phyloP scores from a whole-genome alignment of 2,888 invertebrate genomes.

The Troglohyphantes excavatus region DNA sequence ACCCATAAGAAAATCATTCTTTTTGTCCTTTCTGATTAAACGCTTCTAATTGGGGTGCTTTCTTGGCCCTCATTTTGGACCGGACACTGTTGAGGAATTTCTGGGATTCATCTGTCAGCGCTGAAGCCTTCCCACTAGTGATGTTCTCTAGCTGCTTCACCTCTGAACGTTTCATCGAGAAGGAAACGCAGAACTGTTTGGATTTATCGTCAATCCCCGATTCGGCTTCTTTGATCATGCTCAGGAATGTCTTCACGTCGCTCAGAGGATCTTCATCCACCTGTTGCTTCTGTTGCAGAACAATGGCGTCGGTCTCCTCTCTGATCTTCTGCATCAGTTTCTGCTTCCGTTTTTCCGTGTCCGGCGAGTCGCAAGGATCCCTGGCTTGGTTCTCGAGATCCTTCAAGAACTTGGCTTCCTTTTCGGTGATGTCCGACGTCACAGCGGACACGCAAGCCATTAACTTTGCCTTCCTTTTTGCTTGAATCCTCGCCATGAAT shows the following conservation, averaged over 20 bases:
- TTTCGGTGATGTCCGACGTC: slow-evolving; percentile 18
- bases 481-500: slow-evolving; percentile 44
- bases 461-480: slow-evolving; percentile 54
- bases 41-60: background rate
- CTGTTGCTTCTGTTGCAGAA: background rate
- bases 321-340: slow-evolving; percentile 51
- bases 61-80: slow-evolving; percentile 50
- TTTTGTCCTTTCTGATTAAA: too few relatives aligned
- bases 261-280: slow-evolving; percentile 21
- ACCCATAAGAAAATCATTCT: background rate
- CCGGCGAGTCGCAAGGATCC: slow-evolving; percentile 14
- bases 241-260: slow-evolving; percentile 25
- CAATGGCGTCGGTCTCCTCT: slow-evolving; percentile 50
- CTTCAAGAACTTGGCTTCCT: slow-evolving; percentile 57
- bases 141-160: slow-evolving; percentile 22
- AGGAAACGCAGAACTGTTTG: slow-evolving; percentile 42
- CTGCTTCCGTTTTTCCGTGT: slow-evolving; percentile 21
- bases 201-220: slow-evolving; percentile 20
- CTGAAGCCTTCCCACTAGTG: background rate
- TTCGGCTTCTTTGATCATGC: slow-evolving; percentile 32
- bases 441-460: slow-evolving; percentile 51
- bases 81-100: slow-evolving; percentile 29
- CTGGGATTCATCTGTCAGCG: slow-evolving; percentile 44
- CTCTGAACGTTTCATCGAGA: slow-evolving; percentile 30
- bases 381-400: slow-evolving; percentile 20